Evolutionary conservation across 2,888 invertebrate genomes (phyloP).

Genomic region (Cerastoderma edule): DNA sequence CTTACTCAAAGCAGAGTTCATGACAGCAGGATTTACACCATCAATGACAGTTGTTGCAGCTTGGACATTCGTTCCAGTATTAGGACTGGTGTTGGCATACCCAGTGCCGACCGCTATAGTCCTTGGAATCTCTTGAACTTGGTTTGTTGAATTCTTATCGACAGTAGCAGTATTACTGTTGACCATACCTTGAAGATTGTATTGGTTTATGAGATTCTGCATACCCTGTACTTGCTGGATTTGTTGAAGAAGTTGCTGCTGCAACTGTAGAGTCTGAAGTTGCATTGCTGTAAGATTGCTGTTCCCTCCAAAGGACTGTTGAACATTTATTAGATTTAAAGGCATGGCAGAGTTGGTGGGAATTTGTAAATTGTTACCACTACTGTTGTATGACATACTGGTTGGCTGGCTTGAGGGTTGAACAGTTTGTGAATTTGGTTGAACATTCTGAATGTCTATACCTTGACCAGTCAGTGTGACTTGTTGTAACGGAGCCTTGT

Average conservation of each 20-base stretch:
- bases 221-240: slow-evolving; percentile 77
- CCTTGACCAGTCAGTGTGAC: slow-evolving; percentile 33
- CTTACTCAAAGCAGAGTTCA: slow-evolving; percentile 26
- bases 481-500: slow-evolving; percentile 27
- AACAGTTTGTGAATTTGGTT: slow-evolving; percentile 15
- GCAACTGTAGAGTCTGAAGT: slow-evolving; percentile 73
- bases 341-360: slow-evolving; percentile 37
- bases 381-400: neutral
- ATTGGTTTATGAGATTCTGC: slow-evolving; percentile 72
- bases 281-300: slow-evolving; percentile 73
- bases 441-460: slow-evolving; percentile 38
- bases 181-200: slow-evolving; percentile 63
- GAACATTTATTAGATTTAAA: slow-evolving; percentile 67
- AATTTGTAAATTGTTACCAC: slow-evolving; percentile 6
- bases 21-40: neutral
- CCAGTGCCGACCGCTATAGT: neutral
- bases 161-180: slow-evolving; percentile 31
- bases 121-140: too few species aligned
- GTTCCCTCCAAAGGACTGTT: slow-evolving; percentile 67
- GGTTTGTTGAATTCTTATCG: slow-evolving; percentile 22
- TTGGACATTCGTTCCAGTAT: neutral
- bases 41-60: slow-evolving; percentile 26
- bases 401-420: neutral
- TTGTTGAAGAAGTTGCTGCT: slow-evolving; percentile 74
- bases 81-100: too few species aligned